phyloP scores from a whole-genome alignment of 53 echinoderm and acorn worm species.

The Luidia sarsii region DNA sequence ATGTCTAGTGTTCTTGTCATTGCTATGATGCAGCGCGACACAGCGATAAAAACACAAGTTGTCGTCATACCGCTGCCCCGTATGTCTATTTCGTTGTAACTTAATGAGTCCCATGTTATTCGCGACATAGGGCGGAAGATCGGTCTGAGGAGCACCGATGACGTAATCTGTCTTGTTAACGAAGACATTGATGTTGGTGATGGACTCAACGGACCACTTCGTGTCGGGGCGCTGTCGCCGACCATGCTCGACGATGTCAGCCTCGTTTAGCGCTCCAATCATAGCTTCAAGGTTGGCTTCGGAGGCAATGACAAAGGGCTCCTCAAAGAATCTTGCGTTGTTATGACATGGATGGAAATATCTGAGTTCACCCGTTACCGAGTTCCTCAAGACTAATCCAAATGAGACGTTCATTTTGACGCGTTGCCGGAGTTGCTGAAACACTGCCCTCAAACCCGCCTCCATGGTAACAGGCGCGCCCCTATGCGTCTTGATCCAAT shows the following conservation, averaged over 20 bases:
- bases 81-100: slow-evolving; percentile 10
- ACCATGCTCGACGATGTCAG: slow-evolving; percentile 20
- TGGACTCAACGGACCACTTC: slow-evolving; percentile 44
- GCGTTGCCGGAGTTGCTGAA: not conserved
- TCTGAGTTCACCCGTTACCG: slow-evolving; percentile 45
- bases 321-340: slow-evolving; percentile 34
- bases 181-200: slow-evolving; percentile 36
- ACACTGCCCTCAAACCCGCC: not conserved
- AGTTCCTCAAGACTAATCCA: slow-evolving; percentile 54
- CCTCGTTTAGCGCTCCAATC: not conserved
- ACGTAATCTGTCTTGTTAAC: slow-evolving; percentile 33
- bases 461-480: not conserved
- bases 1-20: too few species aligned
- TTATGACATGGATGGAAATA: slow-evolving; percentile 35
- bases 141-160: slow-evolving; percentile 36
- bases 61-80: slow-evolving; percentile 10
- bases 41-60: too few species aligned
- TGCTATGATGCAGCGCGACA: too few species aligned
- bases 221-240: slow-evolving; percentile 19
- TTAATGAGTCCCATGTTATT: slow-evolving; percentile 19
- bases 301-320: slow-evolving; percentile 11
- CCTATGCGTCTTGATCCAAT: not conserved
- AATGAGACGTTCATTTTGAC: slow-evolving; percentile 53
- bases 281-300: not conserved
- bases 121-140: too few species aligned